Evolutionary conservation across 2,888 invertebrate species (phyloP).

Genomic region (Leptopilina drosophilae): DNA sequence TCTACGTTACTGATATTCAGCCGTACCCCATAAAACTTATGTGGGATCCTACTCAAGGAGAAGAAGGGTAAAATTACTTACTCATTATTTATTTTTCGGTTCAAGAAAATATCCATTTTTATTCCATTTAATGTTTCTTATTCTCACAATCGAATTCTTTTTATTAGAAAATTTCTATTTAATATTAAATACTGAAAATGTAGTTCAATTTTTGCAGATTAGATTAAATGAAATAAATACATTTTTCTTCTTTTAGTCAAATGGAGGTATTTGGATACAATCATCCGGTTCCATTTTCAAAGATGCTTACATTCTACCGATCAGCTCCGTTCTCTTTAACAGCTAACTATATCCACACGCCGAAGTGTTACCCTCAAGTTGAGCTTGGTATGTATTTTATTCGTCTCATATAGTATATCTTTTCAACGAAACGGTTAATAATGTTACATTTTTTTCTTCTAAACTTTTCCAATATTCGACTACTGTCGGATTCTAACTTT

Average conservation of each 20-base stretch:
- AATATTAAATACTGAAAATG: background rate
- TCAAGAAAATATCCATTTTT: too few relatives aligned
- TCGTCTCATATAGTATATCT: too few relatives aligned
- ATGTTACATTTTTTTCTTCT: too few relatives aligned
- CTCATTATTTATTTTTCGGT: too few relatives aligned
- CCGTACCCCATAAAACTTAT: conserved; percentile 91
- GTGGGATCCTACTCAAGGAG: conserved; percentile 85
- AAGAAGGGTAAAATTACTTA: conserved; percentile 78
- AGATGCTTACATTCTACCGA: conserved; percentile 94
- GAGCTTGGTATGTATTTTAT: conserved; percentile 84
- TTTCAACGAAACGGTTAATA: too few relatives aligned
- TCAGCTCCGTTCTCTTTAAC: conserved; percentile 92
- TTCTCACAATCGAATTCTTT: too few relatives aligned
- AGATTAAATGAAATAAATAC: background rate
- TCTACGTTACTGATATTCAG: conserved; percentile 95
- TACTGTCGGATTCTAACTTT: too few relatives aligned
- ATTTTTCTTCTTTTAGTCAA: conserved; percentile 80
- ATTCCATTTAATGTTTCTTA: too few relatives aligned
- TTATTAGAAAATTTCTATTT: too few relatives aligned
- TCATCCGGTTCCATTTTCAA: conserved; percentile 95
- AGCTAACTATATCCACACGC: conserved; percentile 87
- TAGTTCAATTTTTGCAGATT: background rate
- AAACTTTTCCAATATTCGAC: too few relatives aligned
- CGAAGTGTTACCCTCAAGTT: conserved; percentile 85
- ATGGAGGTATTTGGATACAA: conserved; percentile 95